Conservation (phyloP, 2,797 vertebrate species). For the Dryobates pubescens region DNA sequence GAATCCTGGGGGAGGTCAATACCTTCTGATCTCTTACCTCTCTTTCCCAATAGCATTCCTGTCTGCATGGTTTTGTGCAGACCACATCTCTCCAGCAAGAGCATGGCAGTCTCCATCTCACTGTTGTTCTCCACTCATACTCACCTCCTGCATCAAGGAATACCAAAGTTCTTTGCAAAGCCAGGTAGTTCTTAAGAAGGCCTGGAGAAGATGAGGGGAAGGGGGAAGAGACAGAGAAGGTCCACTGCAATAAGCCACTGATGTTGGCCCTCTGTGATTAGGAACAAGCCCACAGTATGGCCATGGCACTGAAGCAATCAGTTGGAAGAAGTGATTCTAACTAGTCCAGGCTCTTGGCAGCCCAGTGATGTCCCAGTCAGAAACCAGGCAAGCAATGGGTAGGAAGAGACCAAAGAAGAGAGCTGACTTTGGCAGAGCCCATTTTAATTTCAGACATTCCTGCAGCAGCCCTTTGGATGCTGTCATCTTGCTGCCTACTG, state of each 20-base stretch:
- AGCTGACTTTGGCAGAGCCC: background rate
- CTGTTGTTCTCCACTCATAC: background rate
- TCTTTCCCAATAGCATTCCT: background rate
- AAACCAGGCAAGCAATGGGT: background rate
- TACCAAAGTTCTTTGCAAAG: background rate
- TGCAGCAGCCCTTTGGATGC: background rate
- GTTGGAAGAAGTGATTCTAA: background rate
- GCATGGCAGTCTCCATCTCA: background rate
- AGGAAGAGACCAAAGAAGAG: background rate
- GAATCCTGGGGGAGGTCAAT: background rate
- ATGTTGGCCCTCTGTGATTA: background rate
- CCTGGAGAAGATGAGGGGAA: background rate
- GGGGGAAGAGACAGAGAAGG: background rate
- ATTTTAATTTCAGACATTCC: background rate
- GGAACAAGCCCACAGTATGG: background rate
- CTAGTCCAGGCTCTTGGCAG: background rate
- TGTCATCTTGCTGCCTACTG: background rate
- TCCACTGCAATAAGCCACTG: background rate
- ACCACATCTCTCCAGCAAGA: background rate
- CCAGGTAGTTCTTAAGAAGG: background rate
- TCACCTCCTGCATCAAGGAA: background rate
- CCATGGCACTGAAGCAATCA: background rate
- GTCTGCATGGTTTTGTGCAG: background rate
- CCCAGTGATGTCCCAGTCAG: background rate
- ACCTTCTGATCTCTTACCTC: background rate